Evolutionary conservation across 2,888 invertebrate species (phyloP), one percentile per base, ranked within the genome.

Genomic region (Xestia rhomboidea): DNA sequence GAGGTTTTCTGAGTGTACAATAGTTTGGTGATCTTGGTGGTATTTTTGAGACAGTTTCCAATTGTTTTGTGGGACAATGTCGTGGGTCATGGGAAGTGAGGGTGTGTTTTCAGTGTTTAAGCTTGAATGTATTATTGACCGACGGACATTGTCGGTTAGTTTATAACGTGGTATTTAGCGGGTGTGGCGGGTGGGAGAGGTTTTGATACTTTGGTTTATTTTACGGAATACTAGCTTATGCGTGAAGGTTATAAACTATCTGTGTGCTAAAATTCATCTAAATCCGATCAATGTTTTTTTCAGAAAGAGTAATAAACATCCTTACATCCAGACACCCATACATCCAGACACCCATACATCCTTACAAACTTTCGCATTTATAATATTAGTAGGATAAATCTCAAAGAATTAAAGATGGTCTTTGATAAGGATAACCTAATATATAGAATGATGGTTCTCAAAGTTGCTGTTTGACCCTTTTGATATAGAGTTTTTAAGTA

Each of bases 161-260:
- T 92, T 93, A 96, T 95, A 94, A 94, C 89, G 90, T 87, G 91
- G 93, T 95, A 95, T 95, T 96, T 96, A 96, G 95, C 89, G 85
- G 79, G 75, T 79, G 51, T 82, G 74, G 74, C 68, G 77, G 62
- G 81, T 76, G 5, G 27, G 4, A 79, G 38, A 0, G 46, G 73
- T 91, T 81, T 93, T 94, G 94, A 93, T 94, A 93, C 90, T 94
- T 92, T 75, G 30, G 15, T 27, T 8, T 34, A 5, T 8, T 51
- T 38, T n/a, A 34, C 21, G 27, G 27, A 15, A 15, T 44, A 46
- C n/a, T n/a, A n/a, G n/a, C n/a, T n/a, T n/a, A n/a, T n/a, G n/a
- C n/a, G n/a, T n/a, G n/a, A n/a, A n/a, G n/a, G n/a, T n/a, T n/a
- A n/a, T n/a, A n/a, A n/a, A n/a, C n/a, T n/a, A n/a, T n/a, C n/a